Percentiles rank a stretch among this genome's conserved stretches.
Evolutionary conservation across 2,113 vertebrate genomes (phyloP).

Genomic region (Triplophysa rosa): DNA sequence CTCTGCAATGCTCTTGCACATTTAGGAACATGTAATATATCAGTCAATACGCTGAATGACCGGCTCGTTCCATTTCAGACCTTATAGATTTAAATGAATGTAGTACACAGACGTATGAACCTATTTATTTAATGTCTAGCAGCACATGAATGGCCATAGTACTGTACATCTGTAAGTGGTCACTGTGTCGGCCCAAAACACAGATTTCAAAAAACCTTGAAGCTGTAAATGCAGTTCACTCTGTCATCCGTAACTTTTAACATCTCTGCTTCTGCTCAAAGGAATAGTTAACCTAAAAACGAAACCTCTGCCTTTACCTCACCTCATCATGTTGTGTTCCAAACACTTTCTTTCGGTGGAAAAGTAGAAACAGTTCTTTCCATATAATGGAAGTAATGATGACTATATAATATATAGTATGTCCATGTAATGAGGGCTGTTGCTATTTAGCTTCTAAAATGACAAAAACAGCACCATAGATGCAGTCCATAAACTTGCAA

Average conservation of each 20-base stretch:
- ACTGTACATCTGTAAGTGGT: background rate
- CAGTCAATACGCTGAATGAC: constrained; percentile 22
- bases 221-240: background rate
- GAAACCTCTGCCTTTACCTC: too few relatives aligned
- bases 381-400: too few relatives aligned
- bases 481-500: too few relatives aligned
- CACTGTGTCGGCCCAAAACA: background rate
- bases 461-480: too few relatives aligned
- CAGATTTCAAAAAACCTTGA: background rate
- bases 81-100: constrained; percentile 8
- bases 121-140: background rate
- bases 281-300: too few relatives aligned
- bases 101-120: background rate
- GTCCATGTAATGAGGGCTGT: too few relatives aligned
- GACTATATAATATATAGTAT: too few relatives aligned
- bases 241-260: background rate
- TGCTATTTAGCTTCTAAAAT: too few relatives aligned
- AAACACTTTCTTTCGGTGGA: too few relatives aligned
- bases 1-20: constrained; percentile 17
- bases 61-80: background rate
- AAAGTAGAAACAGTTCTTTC: too few relatives aligned
- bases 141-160: background rate
- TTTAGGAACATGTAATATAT: constrained; percentile 34
- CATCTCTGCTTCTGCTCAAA: constrained; percentile 11
- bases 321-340: too few relatives aligned